Conservation (phyloP, 2,113 vertebrate genomes). For the Pleuronectes platessa region DNA sequence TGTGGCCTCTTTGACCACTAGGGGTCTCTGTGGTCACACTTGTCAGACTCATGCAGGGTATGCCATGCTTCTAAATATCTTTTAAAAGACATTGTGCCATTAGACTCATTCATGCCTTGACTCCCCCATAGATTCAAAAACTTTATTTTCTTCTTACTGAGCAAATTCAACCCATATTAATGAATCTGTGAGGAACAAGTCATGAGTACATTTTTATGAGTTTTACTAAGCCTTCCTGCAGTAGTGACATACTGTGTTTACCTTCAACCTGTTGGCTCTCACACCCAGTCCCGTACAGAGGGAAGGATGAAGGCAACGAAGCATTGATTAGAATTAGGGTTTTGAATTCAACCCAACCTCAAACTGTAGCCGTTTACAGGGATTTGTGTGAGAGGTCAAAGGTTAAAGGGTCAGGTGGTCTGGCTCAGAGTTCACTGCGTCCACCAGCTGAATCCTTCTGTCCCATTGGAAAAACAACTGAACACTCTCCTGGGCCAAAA, state of each 20-base stretch:
- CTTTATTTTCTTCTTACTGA: neutral
- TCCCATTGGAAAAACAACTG: neutral
- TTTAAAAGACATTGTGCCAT: neutral
- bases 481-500: neutral
- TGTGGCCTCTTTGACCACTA: slow-evolving; percentile 53
- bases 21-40: slow-evolving; percentile 61
- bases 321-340: neutral
- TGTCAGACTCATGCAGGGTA: slow-evolving; percentile 30
- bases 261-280: slow-evolving; percentile 56
- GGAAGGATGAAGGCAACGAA: neutral
- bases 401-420: slow-evolving; percentile 46
- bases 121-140: slow-evolving; percentile 4
- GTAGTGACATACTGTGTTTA: slow-evolving; percentile 19
- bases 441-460: slow-evolving; percentile 10
- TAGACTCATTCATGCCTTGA: slow-evolving; percentile 35
- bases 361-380: slow-evolving; percentile 1
- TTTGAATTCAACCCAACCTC: neutral
- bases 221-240: slow-evolving; percentile 52
- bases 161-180: neutral
- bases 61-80: neutral
- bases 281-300: slow-evolving; percentile 16
- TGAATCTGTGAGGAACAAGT: neutral
- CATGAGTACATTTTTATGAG: slow-evolving; percentile 29
- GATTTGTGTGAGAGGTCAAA: slow-evolving; percentile 44
- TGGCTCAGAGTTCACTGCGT: slow-evolving; percentile 62